These are phyloP conservation scores for Timandra comae DNA, from an alignment of 2,888 invertebrate genomes.

Conservation along the genomic window DNA sequence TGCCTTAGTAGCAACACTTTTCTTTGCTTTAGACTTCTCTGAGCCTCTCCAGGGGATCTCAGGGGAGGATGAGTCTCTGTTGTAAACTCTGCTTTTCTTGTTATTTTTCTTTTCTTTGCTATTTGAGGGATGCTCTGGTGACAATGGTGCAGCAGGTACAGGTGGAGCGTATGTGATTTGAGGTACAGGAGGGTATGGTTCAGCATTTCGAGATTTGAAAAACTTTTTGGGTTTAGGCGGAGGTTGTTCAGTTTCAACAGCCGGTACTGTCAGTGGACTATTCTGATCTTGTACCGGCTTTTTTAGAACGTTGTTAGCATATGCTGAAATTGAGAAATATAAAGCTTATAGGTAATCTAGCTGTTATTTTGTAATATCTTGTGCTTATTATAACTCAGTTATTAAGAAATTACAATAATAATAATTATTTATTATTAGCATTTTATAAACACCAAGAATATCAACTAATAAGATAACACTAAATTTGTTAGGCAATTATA, in stretches of 20 bases:
- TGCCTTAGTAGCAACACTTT: conserved; percentile 61
- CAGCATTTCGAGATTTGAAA: conserved; percentile 89
- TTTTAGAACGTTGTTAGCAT: conserved; percentile 54
- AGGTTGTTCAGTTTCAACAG: conserved; percentile 69
- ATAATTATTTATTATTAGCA: too few relatives aligned
- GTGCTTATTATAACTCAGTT: too few relatives aligned
- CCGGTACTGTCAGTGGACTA: conserved; percentile 72
- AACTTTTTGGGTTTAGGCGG: conserved; percentile 90
- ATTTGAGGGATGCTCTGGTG: conserved; percentile 62
- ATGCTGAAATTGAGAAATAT: conserved; percentile 51
- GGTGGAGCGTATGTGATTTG: conserved; percentile 72
- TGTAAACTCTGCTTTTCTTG: conserved; percentile 55
- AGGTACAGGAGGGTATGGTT: conserved; percentile 74
- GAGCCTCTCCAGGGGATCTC: conserved; percentile 64
- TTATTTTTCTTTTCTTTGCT: conserved; percentile 58
- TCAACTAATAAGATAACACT: too few relatives aligned
- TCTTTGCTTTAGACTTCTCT: conserved; percentile 61
- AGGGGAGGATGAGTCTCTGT: conserved; percentile 67
- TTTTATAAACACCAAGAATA: too few relatives aligned
- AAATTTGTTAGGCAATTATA: too few relatives aligned
- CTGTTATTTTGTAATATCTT: too few relatives aligned
- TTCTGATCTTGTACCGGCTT: conserved; percentile 73
- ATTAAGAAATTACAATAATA: too few relatives aligned
- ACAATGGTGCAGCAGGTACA: conserved; percentile 59
- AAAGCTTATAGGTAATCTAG: not conserved